A percentile compares a stretch with the other conserved stretches of the same genome.
phyloP scores from a whole-genome alignment of 2,797 vertebrate species.

The Cirrhinus mrigala region DNA sequence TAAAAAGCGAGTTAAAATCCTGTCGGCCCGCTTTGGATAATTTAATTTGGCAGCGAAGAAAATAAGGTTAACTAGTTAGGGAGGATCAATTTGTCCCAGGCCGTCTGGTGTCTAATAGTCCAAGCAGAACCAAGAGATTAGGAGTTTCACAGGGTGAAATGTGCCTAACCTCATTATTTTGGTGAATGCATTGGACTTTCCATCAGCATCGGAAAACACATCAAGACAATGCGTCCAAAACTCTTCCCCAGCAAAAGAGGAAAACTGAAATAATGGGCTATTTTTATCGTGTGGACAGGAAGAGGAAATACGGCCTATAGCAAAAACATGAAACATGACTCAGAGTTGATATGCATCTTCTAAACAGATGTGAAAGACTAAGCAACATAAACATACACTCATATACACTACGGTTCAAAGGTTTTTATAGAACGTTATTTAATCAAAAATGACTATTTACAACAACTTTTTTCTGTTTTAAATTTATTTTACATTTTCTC shows the following conservation, averaged over 20 bases:
- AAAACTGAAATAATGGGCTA: conserved; percentile 70
- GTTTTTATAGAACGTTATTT: not conserved
- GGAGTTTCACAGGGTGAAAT: not conserved
- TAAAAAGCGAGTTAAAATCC: conserved; percentile 61
- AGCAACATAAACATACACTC: not conserved
- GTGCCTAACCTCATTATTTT: conserved; percentile 29
- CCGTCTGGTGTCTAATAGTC: conserved; percentile 53
- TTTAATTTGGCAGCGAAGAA: conserved; percentile 66
- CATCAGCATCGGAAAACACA: conserved; percentile 67
- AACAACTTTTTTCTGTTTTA: not conserved
- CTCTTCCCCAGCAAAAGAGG: conserved; percentile 72
- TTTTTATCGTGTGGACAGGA: conserved; percentile 41
- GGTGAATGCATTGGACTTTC: conserved; percentile 53
- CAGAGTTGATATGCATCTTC: conserved; percentile 9
- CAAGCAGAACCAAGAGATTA: conserved; percentile 10
- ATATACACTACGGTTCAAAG: not conserved
- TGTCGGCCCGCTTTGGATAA: conserved; percentile 65
- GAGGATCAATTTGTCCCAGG: conserved; percentile 69
- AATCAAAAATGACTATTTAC: too few species aligned
- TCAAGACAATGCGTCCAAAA: conserved; percentile 65
- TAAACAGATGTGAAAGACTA: conserved; percentile 29
- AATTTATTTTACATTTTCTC: too few species aligned
- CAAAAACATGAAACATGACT: conserved; percentile 34
- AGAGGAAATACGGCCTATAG: conserved; percentile 48
- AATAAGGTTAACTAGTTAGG: conserved; percentile 67